Evolutionary conservation across 2,888 invertebrate species (phyloP).

Genomic region (Omphaloscelis lunosa): DNA sequence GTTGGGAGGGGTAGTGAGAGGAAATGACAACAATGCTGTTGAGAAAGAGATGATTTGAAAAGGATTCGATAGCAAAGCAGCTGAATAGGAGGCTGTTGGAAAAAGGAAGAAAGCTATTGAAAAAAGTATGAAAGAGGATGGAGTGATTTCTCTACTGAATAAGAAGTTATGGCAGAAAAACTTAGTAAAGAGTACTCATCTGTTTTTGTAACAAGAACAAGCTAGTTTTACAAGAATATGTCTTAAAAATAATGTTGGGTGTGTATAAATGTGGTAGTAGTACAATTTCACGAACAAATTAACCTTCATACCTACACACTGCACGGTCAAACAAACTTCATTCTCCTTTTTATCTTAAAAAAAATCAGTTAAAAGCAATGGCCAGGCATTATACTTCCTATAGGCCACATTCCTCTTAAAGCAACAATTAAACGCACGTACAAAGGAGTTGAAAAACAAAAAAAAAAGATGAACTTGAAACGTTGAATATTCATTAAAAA

Average conservation of each 20-base stretch:
- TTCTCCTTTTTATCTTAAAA: constrained; percentile 55
- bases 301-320: constrained; percentile 6
- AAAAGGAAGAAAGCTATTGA: neutral
- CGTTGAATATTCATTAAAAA: constrained; percentile 84
- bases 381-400: constrained; percentile 63
- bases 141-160: neutral
- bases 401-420: constrained; percentile 62
- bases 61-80: neutral
- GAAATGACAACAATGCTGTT: too few relatives aligned
- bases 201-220: neutral
- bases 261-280: constrained; percentile 27
- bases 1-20: too few relatives aligned
- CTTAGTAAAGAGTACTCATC: neutral
- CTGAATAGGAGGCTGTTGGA: neutral
- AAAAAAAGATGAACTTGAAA: constrained; percentile 66
- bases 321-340: constrained; percentile 45
- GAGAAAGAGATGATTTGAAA: neutral
- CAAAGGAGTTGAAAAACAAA: constrained; percentile 68
- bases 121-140: neutral
- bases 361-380: constrained; percentile 63
- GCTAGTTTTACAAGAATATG: neutral
- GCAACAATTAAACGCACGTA: constrained; percentile 70
- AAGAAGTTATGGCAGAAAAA: neutral
- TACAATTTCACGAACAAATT: constrained; percentile 44
- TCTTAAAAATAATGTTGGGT: neutral